phyloP scores from a whole-genome alignment of 2,797 vertebrate genomes.

The Phaenicophaeus curvirostris region DNA sequence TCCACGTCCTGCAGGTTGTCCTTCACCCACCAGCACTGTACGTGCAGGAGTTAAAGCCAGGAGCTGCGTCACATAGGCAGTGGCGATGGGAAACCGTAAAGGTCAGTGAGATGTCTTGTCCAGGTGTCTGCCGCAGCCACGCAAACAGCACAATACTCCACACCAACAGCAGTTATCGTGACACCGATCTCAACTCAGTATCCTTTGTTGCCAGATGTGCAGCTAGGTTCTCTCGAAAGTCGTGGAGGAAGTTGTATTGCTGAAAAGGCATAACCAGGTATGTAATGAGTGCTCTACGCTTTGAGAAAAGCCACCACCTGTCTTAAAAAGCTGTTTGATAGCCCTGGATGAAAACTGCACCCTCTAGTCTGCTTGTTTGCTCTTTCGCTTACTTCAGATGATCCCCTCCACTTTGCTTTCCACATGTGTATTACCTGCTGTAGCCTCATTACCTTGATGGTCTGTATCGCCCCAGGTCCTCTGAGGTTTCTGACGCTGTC shows the following conservation, averaged over 20 bases:
- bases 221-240: slow-evolving; percentile 84
- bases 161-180: slow-evolving; percentile 64
- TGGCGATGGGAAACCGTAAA: accelerated
- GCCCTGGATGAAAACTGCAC: not conserved
- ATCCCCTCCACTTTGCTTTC: accelerated
- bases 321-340: not conserved
- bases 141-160: accelerated
- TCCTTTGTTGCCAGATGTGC: slow-evolving; percentile 75
- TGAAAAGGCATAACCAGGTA: slow-evolving; percentile 58
- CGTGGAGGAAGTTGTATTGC: slow-evolving; percentile 95
- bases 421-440: accelerated
- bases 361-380: not conserved
- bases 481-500: slow-evolving; percentile 83
- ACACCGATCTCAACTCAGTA: slow-evolving; percentile 77
- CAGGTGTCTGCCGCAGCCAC: not conserved
- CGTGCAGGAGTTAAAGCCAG: accelerated
- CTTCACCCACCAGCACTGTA: not conserved
- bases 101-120: not conserved
- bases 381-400: not conserved
- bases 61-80: not conserved
- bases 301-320: not conserved
- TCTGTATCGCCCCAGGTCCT: slow-evolving; percentile 89
- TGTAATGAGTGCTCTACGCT: not conserved
- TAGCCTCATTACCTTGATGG: slow-evolving; percentile 85
- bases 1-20: not conserved